Base-by-base conservation (phyloP, 2,797 vertebrate species). In the Coilia nasus region DNA sequence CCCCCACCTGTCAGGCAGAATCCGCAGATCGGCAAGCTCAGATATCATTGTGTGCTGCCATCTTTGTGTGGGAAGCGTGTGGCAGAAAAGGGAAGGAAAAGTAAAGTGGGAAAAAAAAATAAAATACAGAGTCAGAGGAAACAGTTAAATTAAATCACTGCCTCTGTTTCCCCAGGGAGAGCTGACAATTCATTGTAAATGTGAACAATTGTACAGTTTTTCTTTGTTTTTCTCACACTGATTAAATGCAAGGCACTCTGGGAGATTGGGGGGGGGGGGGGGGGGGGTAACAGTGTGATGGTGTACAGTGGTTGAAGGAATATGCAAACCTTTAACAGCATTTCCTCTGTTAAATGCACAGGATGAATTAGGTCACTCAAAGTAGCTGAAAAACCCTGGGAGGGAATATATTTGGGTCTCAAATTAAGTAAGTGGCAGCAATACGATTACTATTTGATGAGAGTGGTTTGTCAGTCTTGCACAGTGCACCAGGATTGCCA, bases 331-430 rank as follows among this genome's bases (percentile, higher is more conserved):
- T 44, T 78, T 41, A 78, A 41, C 17, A 19, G 25, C 35, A 78
- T 9, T 44, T 35, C 15, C 71, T 44, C 71, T 21, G 71, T 19
- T 21, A 44, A 78, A n/a, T 9, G 71, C 71, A 10, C 71, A 41
- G 5, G 35, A 44, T 78, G 71, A 78, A 78, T 35, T 78, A 78
- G 71, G 71, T 78, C 71, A 78, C 15, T 44, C 25, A 31, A 44
- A 78, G 71, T 78, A 78, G 17, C 71, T 44, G 35, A 78, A 75
- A 44, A 78, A 78, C 71, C 71, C 71, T 7, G 71, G 19, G 17
- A 78, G 71, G 71, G 35, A 41, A 78, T 78, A 78, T 41, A 78
- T 78, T 78, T 78, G 71, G 71, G 71, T 78, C 71, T 78, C 71
- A 44, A 78, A 78, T 78, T 78, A 78, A 78, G 71, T 21, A 78